A percentile compares a stretch with the other conserved stretches of the same genome.
phyloP scores from a whole-genome alignment of 2,888 invertebrate species.

The Sphecodes monilicornis region DNA sequence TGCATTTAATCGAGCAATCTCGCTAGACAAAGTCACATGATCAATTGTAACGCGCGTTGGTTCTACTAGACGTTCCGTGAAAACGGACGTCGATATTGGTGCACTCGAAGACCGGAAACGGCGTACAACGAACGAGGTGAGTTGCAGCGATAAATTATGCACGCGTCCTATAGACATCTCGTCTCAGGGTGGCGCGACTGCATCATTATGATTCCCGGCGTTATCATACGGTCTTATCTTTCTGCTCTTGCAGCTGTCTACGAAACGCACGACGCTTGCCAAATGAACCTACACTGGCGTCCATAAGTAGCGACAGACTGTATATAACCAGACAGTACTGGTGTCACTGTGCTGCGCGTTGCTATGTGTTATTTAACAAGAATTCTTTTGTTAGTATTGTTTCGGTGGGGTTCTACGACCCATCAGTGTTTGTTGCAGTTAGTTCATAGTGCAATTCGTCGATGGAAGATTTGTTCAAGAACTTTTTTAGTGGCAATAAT shows the following conservation, averaged over 20 bases:
- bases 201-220: not conserved
- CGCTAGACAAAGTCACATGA: not conserved
- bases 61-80: not conserved
- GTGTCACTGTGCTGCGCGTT: not conserved
- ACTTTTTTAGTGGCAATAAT: not conserved
- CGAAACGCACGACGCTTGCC: not conserved
- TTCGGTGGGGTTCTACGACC: not conserved
- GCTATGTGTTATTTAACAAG: not conserved
- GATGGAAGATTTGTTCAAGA: not conserved
- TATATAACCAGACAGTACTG: not conserved
- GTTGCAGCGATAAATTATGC: slow-evolving; percentile 3
- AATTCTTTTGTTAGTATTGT: not conserved
- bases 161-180: not conserved
- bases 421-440: not conserved
- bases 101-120: slow-evolving; percentile 35
- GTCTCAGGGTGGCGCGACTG: not conserved
- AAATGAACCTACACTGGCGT: slow-evolving; percentile 1
- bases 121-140: slow-evolving; percentile 32
- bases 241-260: not conserved
- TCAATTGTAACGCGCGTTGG: not conserved
- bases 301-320: not conserved
- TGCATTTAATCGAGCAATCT: not conserved
- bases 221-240: not conserved
- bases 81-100: slow-evolving; percentile 40
- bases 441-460: not conserved